Percentiles rank a stretch among this genome's conserved stretches.
Evolutionary conservation across 2,113 vertebrate species (phyloP).

Genomic region (Plotosus lineatus): DNA sequence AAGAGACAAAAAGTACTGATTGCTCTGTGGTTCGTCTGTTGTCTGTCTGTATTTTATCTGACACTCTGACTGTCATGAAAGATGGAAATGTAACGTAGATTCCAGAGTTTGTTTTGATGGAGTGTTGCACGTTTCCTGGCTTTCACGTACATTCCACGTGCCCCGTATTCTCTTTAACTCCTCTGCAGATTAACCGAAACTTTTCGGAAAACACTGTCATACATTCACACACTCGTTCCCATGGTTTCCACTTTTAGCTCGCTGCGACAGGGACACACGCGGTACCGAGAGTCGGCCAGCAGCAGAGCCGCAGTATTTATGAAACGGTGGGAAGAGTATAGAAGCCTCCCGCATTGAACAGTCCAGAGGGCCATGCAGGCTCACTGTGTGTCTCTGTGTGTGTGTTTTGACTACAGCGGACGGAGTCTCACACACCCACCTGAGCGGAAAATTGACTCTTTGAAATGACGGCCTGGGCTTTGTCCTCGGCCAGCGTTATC

Average conservation of each 20-base stretch:
- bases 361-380: constrained; percentile 59
- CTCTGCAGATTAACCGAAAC: background rate
- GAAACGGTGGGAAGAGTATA: constrained; percentile 25
- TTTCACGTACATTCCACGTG: background rate
- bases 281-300: constrained; percentile 1
- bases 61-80: background rate
- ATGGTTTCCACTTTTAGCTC: constrained; percentile 27
- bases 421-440: constrained; percentile 59
- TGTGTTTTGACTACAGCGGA: constrained; percentile 71
- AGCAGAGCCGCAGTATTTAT: constrained; percentile 40
- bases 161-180: background rate
- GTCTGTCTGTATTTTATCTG: too few species aligned
- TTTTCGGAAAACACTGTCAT: background rate
- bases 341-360: constrained; percentile 46
- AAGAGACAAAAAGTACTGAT: too few species aligned
- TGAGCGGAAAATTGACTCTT: constrained; percentile 62
- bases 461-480: constrained; percentile 63
- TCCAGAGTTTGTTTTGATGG: background rate
- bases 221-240: background rate
- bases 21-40: too few species aligned
- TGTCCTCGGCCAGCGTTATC: constrained; percentile 45
- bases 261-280: background rate
- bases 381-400: constrained; percentile 61
- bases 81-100: too few species aligned
- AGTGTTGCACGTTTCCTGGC: background rate